Conservation (phyloP, 2,797 vertebrate species). For the Parotocinclus haroldoi region DNA sequence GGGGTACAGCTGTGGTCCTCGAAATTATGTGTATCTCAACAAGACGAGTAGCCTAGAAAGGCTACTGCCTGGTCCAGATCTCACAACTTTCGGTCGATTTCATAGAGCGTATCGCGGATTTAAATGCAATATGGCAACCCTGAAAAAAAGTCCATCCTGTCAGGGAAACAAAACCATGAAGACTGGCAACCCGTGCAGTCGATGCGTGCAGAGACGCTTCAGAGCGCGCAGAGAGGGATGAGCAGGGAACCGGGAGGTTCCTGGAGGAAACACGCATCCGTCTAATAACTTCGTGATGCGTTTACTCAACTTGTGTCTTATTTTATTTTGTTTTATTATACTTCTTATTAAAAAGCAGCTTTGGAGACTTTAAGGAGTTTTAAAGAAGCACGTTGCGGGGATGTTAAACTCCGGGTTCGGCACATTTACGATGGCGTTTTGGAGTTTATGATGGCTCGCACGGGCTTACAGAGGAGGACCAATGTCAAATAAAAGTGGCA, state of each 20-base stretch:
- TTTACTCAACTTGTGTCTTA: no score
- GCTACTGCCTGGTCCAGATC: no score
- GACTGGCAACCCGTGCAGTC: background rate
- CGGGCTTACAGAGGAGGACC: background rate
- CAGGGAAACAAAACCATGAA: background rate
- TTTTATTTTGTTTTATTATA: no score
- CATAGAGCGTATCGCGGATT: no score
- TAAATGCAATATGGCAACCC: constrained; percentile 17
- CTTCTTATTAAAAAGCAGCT: background rate
- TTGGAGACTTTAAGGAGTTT: background rate
- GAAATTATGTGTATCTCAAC: no score
- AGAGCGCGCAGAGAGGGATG: constrained; percentile 1
- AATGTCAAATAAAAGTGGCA: background rate
- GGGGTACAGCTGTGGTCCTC: no score
- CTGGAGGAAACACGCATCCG: no score
- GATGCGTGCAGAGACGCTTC: constrained; percentile 4
- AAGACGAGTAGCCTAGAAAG: no score
- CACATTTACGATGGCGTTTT: background rate
- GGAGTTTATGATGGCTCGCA: background rate
- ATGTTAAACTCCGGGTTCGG: background rate
- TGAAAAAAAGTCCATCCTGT: background rate
- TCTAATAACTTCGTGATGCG: no score
- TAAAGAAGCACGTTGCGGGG: background rate
- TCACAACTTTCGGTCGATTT: no score
- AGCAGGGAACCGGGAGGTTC: no score